Percentiles rank a stretch among this genome's conserved stretches.
phyloP scores from a whole-genome alignment of 2,797 vertebrate genomes.

The Anabas testudineus region DNA sequence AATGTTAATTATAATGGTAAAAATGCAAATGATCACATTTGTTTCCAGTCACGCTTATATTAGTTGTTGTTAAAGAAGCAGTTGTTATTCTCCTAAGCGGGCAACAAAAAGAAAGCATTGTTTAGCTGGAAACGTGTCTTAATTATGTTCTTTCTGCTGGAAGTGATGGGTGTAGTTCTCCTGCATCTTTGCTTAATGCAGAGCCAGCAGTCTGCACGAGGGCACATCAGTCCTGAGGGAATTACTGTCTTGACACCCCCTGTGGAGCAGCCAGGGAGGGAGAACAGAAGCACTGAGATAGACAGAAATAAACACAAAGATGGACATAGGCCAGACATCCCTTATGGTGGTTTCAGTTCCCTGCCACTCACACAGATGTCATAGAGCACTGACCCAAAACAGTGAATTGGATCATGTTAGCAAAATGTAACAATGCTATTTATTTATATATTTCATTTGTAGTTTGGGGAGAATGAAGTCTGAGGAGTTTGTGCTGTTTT shows the following conservation, averaged over 20 bases:
- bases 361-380: slow-evolving; percentile 51
- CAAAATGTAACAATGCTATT: slow-evolving; percentile 17
- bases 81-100: neutral
- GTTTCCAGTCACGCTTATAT: neutral
- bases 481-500: too few relatives aligned
- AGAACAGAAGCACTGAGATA: slow-evolving; percentile 27
- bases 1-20: neutral
- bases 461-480: too few relatives aligned
- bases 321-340: slow-evolving; percentile 66
- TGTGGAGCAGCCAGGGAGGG: slow-evolving; percentile 27
- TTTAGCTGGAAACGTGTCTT: slow-evolving; percentile 52
- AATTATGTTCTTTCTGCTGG: slow-evolving; percentile 48
- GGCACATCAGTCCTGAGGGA: slow-evolving; percentile 60
- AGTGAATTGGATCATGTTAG: slow-evolving; percentile 19
- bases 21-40: neutral
- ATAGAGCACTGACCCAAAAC: slow-evolving; percentile 36
- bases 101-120: neutral
- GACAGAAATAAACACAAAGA: slow-evolving; percentile 44
- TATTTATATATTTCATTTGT: neutral
- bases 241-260: slow-evolving; percentile 43
- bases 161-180: slow-evolving; percentile 38
- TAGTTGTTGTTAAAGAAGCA: neutral
- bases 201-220: slow-evolving; percentile 58
- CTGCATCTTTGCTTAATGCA: slow-evolving; percentile 42
- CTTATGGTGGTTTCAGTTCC: slow-evolving; percentile 61